Percentiles rank a stretch among this genome's conserved stretches.
Conservation (phyloP, 2,888 invertebrate species). For the Drosophila ezoana region DNA sequence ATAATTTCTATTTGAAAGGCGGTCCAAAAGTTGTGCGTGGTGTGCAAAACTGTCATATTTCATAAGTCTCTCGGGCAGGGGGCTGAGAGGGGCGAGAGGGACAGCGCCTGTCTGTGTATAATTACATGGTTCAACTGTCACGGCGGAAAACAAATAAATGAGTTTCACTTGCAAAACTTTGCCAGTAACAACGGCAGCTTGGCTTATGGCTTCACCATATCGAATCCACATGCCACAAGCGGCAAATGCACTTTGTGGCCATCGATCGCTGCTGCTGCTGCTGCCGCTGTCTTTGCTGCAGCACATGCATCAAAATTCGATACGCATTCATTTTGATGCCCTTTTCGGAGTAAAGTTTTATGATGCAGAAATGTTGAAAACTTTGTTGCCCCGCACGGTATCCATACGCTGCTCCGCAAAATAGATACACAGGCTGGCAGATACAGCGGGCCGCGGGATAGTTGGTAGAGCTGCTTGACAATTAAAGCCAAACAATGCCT, state of each 20-base stretch:
- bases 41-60: conserved; percentile 78
- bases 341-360: conserved; percentile 48
- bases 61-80: conserved; percentile 56
- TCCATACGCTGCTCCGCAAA: conserved; percentile 3
- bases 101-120: conserved; percentile 66
- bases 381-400: conserved; percentile 34
- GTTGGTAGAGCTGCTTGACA: conserved; percentile 15
- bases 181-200: conserved; percentile 24
- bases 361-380: conserved; percentile 55
- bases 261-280: conserved; percentile 36
- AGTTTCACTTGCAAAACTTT: conserved; percentile 64
- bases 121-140: conserved; percentile 79
- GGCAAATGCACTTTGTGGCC: conserved; percentile 51
- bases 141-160: conserved; percentile 74
- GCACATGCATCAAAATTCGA: conserved; percentile 55
- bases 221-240: conserved; percentile 16
- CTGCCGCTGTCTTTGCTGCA: conserved; percentile 1
- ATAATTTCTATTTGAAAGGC: conserved; percentile 76
- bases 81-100: not conserved
- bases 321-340: conserved; percentile 49
- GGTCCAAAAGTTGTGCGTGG: conserved; percentile 70
- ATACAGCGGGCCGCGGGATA: not conserved
- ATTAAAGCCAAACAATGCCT: conserved; percentile 32
- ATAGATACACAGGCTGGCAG: conserved; percentile 1
- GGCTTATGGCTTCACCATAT: conserved; percentile 30